Evolutionary conservation across 2,113 vertebrate species (phyloP).

Genomic region (Pleuronectes platessa): DNA sequence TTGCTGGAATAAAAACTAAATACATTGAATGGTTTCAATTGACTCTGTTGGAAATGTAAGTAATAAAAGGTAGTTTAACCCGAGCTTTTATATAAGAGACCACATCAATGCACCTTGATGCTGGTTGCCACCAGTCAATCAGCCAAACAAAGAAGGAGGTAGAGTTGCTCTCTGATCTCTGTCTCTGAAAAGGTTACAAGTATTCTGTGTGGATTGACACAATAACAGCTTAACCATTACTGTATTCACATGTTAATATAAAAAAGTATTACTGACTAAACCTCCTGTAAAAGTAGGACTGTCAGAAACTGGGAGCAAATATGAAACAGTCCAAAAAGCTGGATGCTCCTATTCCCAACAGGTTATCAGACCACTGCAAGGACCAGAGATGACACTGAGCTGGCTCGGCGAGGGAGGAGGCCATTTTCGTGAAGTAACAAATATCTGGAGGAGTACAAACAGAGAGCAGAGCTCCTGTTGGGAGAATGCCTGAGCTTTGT

Average conservation of each 20-base stretch:
- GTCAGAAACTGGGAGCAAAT: constrained; percentile 13
- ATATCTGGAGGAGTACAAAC: constrained; percentile 74
- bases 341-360: constrained; percentile 44
- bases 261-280: constrained; percentile 5
- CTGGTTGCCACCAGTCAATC: too few species aligned
- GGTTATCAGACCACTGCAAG: constrained; percentile 66
- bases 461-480: constrained; percentile 70
- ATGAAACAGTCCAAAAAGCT: constrained; percentile 30
- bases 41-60: too few species aligned
- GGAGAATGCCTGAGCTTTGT: constrained; percentile 75
- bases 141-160: too few species aligned
- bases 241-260: background rate
- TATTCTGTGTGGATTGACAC: constrained; percentile 1
- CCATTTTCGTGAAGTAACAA: constrained; percentile 75
- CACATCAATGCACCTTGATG: too few species aligned
- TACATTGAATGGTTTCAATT: too few species aligned
- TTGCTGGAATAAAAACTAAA: too few species aligned
- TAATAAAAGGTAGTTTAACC: too few species aligned
- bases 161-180: background rate
- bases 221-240: background rate
- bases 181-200: background rate
- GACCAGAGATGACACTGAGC: constrained; percentile 61
- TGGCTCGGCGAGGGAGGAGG: constrained; percentile 54
- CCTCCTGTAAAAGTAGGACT: constrained; percentile 5
- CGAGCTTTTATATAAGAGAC: too few species aligned